A percentile compares a stretch with the other conserved stretches of the same genome.
phyloP scores from a whole-genome alignment of 2,113 vertebrate species.

The Pachyramphus minor region DNA sequence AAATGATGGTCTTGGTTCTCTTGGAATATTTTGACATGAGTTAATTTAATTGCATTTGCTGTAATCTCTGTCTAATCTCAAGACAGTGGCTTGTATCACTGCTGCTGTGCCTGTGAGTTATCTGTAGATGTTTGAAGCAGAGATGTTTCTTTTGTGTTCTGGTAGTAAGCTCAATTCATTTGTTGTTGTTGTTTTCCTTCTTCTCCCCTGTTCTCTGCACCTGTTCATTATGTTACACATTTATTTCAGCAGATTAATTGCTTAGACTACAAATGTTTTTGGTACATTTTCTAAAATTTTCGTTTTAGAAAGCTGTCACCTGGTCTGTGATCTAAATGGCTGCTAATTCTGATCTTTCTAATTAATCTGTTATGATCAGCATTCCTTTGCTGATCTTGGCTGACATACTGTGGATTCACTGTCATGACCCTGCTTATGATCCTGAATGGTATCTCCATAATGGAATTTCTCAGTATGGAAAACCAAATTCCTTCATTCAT shows the following conservation, averaged over 20 bases:
- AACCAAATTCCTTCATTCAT: not conserved
- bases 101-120: not conserved
- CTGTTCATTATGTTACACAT: not conserved
- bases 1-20: not conserved
- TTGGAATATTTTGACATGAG: not conserved
- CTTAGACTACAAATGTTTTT: not conserved
- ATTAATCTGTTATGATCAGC: not conserved
- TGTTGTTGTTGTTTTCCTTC: not conserved
- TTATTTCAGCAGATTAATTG: not conserved
- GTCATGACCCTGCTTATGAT: not conserved
- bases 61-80: not conserved
- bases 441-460: not conserved
- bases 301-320: not conserved
- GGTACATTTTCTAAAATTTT: not conserved
- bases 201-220: not conserved
- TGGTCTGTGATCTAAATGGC: not conserved
- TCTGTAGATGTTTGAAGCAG: not conserved
- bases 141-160: slow-evolving; percentile 12
- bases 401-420: not conserved
- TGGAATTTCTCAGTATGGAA: not conserved
- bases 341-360: not conserved
- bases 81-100: not conserved
- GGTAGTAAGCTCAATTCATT: not conserved
- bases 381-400: not conserved
- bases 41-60: slow-evolving; percentile 1